Evolutionary conservation across 2,888 invertebrate genomes (phyloP), one percentile per base, ranked within the genome.

Genomic region (Caenorhabditis zanzibari): DNA sequence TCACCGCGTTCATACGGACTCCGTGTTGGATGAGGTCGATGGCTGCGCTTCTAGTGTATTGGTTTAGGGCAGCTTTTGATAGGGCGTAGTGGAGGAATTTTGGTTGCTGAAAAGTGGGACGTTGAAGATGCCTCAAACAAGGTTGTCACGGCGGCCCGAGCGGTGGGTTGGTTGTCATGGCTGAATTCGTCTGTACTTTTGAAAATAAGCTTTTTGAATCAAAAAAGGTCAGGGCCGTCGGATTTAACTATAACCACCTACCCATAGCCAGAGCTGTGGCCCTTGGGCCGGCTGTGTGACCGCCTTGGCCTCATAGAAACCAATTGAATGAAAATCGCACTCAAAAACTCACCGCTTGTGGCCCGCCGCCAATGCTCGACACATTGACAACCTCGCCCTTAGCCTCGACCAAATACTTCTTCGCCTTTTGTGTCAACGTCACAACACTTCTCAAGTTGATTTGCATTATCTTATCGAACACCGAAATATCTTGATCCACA

Each of bases 31-130:
- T 77, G 2, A 75, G 69, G 16, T 69, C 49, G 44, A 76, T 47
- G 12, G 82, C 82, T 32, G 69, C 26, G 38, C 63, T 54, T 64
- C 61, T 64, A 1, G 82, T 82, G 19, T 59, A 74, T 22, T 82
- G 82, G 35, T 73, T 73, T 0, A 82, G 28, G 16, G 79, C 79
- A 16, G 82, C 79, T 52, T 82, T 82, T 10, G 82, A 32, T 19
- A 73, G 32, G 14, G 82, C 41, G 54, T 82, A 82, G 54, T 72
- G 72, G 14, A 54, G 35, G 58, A 52, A 63, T 1, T 26, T 49
- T 12, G 75, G 56, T 22, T 49, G 49, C 81, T 74, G 38, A 59
- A 81, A 64, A n/a, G n/a, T n/a, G n/a, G n/a, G n/a, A 32, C 32
- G 9, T 44, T 44, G 5, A n/a, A n/a, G n/a, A n/a, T n/a, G n/a